Evolutionary conservation across 2,113 vertebrate genomes (phyloP), one percentile per base, ranked within the genome.

Genomic region (Hepsetus odoe): DNA sequence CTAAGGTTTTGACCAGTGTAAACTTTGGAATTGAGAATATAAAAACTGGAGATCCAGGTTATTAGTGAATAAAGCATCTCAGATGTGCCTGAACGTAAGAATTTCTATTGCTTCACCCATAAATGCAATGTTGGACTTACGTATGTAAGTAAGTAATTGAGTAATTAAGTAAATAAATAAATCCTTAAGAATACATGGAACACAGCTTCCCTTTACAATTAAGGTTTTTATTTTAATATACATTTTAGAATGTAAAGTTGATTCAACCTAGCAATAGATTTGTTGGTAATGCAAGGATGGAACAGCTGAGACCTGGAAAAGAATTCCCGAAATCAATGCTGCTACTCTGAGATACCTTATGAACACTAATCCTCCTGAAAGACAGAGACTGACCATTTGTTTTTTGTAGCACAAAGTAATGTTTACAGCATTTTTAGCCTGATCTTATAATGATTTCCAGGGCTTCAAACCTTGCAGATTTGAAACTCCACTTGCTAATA

Each of bases 321-420:
- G 7, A 20, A 42, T 38, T 49, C 33, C 40, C 73, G 22, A 18
- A 38, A 76, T 76, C 42, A 74, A 11, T 32, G 44, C 33, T 56
- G 30, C 33, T 56, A n/a, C 28, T 30, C 56, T 71, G 55, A 38
- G 55, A 78, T 20, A 5, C 62, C 24, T n/a, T 38, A 56, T 71
- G 64, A n/a, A 62, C 53, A 79, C 59, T 59, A 70, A 81, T 65
- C 55, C 67, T 66, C 44, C 70, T 76, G 32, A 42, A 66, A 76
- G 49, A 84, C 42, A 76, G 77, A 46, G 77, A 78, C 76, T 79
- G 86, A 85, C 86, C 86, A 87, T 89, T 82, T 83, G 86, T 59
- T 55, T 46, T 82, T 86, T 83, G 89, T 87, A 89, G 91, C 91
- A 92, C 91, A 90, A 90, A 80, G 86, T 83, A 89, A 83, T 84